Evolutionary conservation across 2,797 vertebrate species (phyloP).

Genomic region (Gallinago solitaria): DNA sequence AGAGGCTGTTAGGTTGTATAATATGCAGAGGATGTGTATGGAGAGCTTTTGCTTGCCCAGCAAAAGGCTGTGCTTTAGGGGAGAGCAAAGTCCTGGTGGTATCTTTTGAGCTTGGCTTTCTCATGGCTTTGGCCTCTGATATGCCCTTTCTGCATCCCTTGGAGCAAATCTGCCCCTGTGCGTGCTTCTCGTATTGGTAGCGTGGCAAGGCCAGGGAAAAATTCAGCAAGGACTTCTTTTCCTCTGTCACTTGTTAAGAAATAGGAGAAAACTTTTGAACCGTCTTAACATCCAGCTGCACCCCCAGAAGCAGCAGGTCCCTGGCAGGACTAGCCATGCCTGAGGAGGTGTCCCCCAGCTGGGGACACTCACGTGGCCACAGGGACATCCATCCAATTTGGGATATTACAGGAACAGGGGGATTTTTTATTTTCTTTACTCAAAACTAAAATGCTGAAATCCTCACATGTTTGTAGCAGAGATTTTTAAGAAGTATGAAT

Average conservation of each 20-base stretch:
- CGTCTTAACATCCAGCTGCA: background rate
- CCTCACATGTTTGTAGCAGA: background rate
- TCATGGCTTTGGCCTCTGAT: background rate
- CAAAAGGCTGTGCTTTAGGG: background rate
- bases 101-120: background rate
- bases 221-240: background rate
- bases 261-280: background rate
- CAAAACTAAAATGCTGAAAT: background rate
- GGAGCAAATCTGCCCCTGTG: background rate
- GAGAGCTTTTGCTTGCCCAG: background rate
- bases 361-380: accelerated
- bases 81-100: background rate
- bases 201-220: background rate
- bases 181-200: accelerated
- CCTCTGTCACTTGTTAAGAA: background rate
- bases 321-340: accelerated
- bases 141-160: background rate
- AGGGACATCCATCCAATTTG: background rate
- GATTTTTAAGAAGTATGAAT: background rate
- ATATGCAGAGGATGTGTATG: background rate
- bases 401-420: background rate
- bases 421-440: background rate
- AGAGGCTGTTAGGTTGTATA: background rate
- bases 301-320: background rate
- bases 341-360: background rate